Evolutionary conservation across 2,888 invertebrate genomes (phyloP), one percentile per base, ranked within the genome.

Genomic region (Ecliptopera silaceata): DNA sequence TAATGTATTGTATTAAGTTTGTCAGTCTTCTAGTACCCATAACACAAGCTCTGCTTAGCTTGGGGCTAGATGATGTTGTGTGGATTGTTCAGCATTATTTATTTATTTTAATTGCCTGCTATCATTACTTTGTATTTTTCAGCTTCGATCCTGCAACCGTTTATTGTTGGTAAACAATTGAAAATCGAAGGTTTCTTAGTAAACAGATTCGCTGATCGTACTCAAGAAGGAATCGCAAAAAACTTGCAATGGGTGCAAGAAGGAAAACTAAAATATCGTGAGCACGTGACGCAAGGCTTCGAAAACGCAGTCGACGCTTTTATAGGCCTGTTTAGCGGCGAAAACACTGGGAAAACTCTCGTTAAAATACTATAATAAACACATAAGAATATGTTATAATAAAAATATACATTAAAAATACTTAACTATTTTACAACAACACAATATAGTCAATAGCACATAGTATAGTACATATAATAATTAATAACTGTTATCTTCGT

Each of bases 261-360:
- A 86, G 95, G 94, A 18, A 95, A 94, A 75, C 72, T 96, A 1
- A 92, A 93, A 68, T 93, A 93, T 70, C 85, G 82, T 53, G 95
- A 96, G 81, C 94, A 94, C 1, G 72, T 94, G 2, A 93, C 93
- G 0, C 82, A 93, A 34, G 95, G 95, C 17, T 95, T 95, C 72
- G 94, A 94, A 61, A 93, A 93, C 54, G 92, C 93, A 79, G 92
- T 92, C 1, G 83, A 93, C 38, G 95, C 95, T 26, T 94, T 95
- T 65, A 86, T 92, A 61, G 93, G 92, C 11, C 84, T 95, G 76
- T 86, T 90, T 45, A 79, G 64, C 43, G 95, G 95, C 12, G 92
- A 91, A 29, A 95, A 94, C 74, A 86, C 83, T 18, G 95, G 95
- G 56, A 95, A 95, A 86, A 92, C 93, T 51, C 80, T 95, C 58